phyloP scores from a whole-genome alignment of 2,113 vertebrate species.

The Aptenodytes patagonicus region DNA sequence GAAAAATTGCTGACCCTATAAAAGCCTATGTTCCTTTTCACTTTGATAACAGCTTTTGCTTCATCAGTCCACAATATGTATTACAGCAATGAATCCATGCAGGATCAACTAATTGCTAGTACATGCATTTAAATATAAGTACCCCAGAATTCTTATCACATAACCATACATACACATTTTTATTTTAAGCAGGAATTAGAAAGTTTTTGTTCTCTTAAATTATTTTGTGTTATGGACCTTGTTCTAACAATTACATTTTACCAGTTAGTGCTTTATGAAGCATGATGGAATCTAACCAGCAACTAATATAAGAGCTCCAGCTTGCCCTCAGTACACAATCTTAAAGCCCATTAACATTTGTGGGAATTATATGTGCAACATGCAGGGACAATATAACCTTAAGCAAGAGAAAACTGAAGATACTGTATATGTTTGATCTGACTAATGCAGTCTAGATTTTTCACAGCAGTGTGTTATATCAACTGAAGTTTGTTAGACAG shows the following conservation, averaged over 20 bases:
- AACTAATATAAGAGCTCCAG: slow-evolving; percentile 31
- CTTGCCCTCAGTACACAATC: slow-evolving; percentile 33
- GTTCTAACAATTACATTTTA: slow-evolving; percentile 40
- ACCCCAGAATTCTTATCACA: neutral
- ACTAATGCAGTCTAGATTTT: neutral
- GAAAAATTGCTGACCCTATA: slow-evolving; percentile 56
- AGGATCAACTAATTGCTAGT: slow-evolving; percentile 45
- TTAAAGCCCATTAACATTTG: slow-evolving; percentile 53
- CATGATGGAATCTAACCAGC: slow-evolving; percentile 35
- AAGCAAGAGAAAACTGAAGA: slow-evolving; percentile 31
- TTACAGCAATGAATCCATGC: neutral
- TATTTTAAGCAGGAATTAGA: slow-evolving; percentile 27
- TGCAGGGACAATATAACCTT: slow-evolving; percentile 25
- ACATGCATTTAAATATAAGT: slow-evolving; percentile 29
- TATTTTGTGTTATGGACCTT: slow-evolving; percentile 27
- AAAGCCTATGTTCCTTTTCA: slow-evolving; percentile 27
- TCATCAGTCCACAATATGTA: slow-evolving; percentile 15
- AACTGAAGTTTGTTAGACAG: slow-evolving; percentile 54
- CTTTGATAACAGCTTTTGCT: slow-evolving; percentile 49
- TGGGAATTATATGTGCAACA: slow-evolving; percentile 9
- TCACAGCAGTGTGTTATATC: slow-evolving; percentile 43
- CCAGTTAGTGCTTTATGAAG: slow-evolving; percentile 52
- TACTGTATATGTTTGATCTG: neutral
- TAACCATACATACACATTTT: neutral
- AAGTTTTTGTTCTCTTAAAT: slow-evolving; percentile 21